Evolutionary conservation across 2,113 vertebrate genomes (phyloP), one percentile per base, ranked within the genome.

Genomic region (Sisor rabdophorus): DNA sequence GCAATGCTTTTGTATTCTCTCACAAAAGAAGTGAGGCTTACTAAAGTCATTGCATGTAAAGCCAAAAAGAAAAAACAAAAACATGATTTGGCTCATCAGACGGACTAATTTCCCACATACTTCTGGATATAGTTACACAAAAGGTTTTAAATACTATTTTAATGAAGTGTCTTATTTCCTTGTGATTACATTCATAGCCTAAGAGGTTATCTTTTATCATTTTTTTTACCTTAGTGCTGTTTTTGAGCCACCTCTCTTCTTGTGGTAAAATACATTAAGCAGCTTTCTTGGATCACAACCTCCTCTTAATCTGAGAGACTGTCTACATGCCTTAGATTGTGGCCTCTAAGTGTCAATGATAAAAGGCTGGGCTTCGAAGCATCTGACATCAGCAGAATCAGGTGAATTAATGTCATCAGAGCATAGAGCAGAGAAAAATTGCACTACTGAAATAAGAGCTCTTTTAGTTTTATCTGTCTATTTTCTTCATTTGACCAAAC

Each of bases 381-480:
- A n/a, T 53, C 67, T 71, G 68, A 75, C 68, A 80, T 63, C 73
- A 59, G 76, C 61, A 36, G 55, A 53, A 81, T 79, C 76, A 76
- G 65, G 73, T 69, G 61, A 79, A 79, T 58, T 59, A 79, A 74
- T 69, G 79, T 70, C 73, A 73, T 83, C 75, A 59, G 44, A 78
- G 59, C 12, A 68, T 72, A 53, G 65, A 78, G 59, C 12, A 68
- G 67, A 53, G 65, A 68, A n/a, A 75, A 73, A 32, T 64, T 30
- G 32, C 50, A 56, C 26, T 52, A 61, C 55, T 26, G 67, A 82
- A 82, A 80, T 75, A 68, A 79, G 67, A 71, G 36, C 71, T 72
- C 77, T 72, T 83, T 71, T 83, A 4, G 71, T 72, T 83, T 79
- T 72, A 80, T 80, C 71, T 76, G 72, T 79, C 63, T 70, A 83